These are phyloP conservation scores for Tapirus indicus DNA, from an alignment of 2,797 vertebrate genomes.

Conservation along the genomic window DNA sequence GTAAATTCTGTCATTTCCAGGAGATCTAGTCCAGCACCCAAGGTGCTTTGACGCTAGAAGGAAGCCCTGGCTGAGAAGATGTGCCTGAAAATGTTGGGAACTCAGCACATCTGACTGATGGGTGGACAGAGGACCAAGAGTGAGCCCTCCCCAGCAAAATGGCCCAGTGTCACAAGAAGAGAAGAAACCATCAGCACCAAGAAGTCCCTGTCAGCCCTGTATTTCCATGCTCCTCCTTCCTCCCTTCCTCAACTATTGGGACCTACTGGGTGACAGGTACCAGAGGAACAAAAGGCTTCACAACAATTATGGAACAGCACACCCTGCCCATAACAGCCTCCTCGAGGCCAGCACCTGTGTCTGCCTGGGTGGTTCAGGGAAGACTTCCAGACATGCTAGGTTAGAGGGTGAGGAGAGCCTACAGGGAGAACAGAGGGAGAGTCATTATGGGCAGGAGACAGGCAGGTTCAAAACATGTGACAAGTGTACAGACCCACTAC, in stretches of 20 bases:
- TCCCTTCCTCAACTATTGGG: background rate
- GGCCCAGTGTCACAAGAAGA: background rate
- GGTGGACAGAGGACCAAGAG: background rate
- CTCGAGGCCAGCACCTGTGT: background rate
- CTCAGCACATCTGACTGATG: background rate
- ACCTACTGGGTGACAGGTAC: accelerated
- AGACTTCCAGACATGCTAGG: background rate
- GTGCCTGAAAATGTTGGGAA: background rate
- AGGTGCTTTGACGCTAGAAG: background rate
- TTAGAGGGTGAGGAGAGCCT: accelerated
- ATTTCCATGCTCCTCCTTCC: background rate
- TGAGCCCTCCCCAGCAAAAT: background rate
- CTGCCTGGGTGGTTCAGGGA: background rate
- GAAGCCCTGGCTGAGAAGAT: background rate
- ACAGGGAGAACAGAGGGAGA: background rate
- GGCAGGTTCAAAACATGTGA: background rate
- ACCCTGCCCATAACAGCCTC: background rate
- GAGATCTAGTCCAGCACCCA: background rate
- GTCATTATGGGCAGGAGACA: background rate
- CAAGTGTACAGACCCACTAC: background rate
- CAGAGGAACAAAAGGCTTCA: background rate
- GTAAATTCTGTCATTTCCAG: background rate
- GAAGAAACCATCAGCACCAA: background rate
- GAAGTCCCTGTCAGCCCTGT: accelerated
- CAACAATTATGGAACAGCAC: too few relatives aligned